Base-by-base conservation (phyloP, 2,888 invertebrate genomes). In the Latrodectus hesperus region DNA sequence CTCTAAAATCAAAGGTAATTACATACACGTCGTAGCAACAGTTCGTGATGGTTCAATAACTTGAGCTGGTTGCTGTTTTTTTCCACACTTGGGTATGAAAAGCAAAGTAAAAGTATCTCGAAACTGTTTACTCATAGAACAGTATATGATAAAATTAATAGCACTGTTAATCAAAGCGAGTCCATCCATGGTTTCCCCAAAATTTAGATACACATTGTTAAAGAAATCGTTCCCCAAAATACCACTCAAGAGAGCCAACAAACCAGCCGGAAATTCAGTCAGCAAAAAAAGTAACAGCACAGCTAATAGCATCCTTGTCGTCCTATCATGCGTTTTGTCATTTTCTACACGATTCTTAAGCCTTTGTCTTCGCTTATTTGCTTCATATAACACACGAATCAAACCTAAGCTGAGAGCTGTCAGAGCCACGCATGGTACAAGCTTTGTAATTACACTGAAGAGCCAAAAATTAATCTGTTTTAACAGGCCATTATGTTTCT, bases 91-190 rank as follows among this genome's bases (percentile, higher is more conserved):
- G 14, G 94, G 94, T 89, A 94, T 93, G 91, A 97, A 95, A 91
- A 96, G 92, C 91, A 95, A 94, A 12, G 91, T 90, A 90, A 93
- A 93, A 0, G 93, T 93, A 77, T 92, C 91, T 51, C 98, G 94
- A 92, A 98, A 98, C 94, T 98, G 98, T 89, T 96, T 94, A 89
- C 97, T 97, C 98, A 98, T 98, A 80, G 96, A 94, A 91, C 98
- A 98, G 92, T 98, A 98, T 72, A 98, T 94, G 80, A 98, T 95
- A 91, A 98, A 98, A 92, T 98, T 98, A 86, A 98, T 96, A 0
- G 97, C 96, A 11, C 97, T 97, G 92, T 98, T 98, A 90, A 97
- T 93, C 84, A 98, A 94, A 0, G 98, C 98, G 91, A 98, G 92
- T 88, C 97, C 95, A 93, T 98, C 98, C 95, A 98, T 96, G 81